Evolutionary conservation across 2,888 invertebrate species (phyloP).

Genomic region (Apoda limacodes): DNA sequence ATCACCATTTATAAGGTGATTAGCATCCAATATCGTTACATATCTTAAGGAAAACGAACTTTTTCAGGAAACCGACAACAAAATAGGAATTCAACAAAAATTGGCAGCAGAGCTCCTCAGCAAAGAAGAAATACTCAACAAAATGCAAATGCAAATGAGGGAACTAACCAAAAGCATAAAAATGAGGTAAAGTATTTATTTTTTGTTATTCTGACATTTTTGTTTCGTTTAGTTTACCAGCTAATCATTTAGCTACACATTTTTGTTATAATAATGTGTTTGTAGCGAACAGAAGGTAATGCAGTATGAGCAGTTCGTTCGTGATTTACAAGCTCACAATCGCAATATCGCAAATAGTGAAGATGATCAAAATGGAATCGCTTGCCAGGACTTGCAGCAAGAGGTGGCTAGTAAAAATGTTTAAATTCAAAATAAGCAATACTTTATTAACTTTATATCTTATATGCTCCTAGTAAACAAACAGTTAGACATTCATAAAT

Average conservation of each 20-base stretch:
- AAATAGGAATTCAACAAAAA: constrained; percentile 57
- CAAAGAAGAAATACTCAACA: constrained; percentile 54
- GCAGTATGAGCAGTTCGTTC: constrained; percentile 54
- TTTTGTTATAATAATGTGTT: constrained; percentile 9
- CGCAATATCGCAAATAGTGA: constrained; percentile 33
- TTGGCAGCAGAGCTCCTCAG: constrained; percentile 55
- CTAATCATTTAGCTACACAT: constrained; percentile 1
- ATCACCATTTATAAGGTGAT: constrained; percentile 27
- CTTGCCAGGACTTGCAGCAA: constrained; percentile 49
- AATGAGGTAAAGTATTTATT: constrained; percentile 39
- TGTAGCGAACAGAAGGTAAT: constrained; percentile 57
- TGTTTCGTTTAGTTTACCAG: too few species aligned
- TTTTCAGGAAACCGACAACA: constrained; percentile 52
- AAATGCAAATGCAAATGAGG: constrained; percentile 55
- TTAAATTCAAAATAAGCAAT: too few species aligned
- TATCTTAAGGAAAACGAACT: constrained; percentile 2
- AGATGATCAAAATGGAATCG: constrained; percentile 35
- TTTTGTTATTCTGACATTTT: too few species aligned
- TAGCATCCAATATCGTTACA: constrained; percentile 5
- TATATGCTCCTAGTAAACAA: too few species aligned
- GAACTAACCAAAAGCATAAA: constrained; percentile 54
- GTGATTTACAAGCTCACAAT: constrained; percentile 41
- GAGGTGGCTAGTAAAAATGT: constrained; percentile 30
- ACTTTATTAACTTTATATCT: too few species aligned
- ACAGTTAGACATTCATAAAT: too few species aligned